Percentiles rank a stretch among this genome's conserved stretches.
phyloP scores from a whole-genome alignment of 2,797 vertebrate genomes.

The Hypotaenidia philippensis region DNA sequence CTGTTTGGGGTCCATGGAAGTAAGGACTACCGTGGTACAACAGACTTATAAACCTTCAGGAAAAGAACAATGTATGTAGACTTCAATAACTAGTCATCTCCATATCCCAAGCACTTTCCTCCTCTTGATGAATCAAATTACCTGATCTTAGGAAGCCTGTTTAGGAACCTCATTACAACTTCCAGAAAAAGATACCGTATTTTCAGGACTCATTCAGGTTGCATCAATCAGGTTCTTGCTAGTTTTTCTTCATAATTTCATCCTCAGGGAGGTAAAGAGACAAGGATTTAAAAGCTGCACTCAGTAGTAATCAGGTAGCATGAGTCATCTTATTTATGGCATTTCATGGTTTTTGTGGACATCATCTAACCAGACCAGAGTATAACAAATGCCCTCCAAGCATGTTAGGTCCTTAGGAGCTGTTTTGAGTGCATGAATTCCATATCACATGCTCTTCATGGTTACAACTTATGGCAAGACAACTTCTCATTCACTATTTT shows the following conservation, averaged over 20 bases:
- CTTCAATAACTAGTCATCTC: not conserved
- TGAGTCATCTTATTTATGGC: not conserved
- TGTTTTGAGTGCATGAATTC: not conserved
- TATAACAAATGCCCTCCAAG: not conserved
- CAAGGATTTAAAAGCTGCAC: not conserved
- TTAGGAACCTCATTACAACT: not conserved
- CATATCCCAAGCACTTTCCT: not conserved
- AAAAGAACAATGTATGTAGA: not conserved
- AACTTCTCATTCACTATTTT: not conserved
- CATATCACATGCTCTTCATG: not conserved
- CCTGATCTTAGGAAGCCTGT: not conserved
- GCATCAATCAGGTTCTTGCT: not conserved
- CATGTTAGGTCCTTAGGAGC: not conserved
- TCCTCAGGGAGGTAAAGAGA: not conserved
- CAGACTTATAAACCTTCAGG: not conserved
- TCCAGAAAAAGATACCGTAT: not conserved
- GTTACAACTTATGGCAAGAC: not conserved
- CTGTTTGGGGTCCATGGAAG: not conserved
- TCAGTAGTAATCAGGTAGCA: not conserved
- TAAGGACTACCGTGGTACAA: not conserved
- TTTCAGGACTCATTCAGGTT: not conserved
- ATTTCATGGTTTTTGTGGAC: not conserved
- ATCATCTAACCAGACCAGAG: not conserved
- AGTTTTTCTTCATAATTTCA: not conserved
- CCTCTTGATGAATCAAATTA: not conserved